Evolutionary conservation across 2,797 vertebrate species (phyloP).

Genomic region (Microtus obscurus): DNA sequence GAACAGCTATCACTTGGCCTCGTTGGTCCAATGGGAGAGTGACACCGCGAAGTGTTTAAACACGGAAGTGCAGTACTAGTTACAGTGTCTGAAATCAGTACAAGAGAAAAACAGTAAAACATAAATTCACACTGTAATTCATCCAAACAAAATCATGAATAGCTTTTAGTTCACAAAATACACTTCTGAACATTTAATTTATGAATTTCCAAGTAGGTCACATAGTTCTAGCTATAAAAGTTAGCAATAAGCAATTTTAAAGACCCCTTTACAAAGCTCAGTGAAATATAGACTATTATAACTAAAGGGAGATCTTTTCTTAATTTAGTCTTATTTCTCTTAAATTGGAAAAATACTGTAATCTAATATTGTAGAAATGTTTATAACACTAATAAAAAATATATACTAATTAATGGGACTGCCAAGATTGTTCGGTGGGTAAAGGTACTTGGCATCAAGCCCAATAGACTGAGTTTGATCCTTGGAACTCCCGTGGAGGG

Average conservation of each 20-base stretch:
- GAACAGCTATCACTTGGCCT: neutral
- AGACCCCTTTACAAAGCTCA: slow-evolving; percentile 17
- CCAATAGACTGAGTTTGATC: neutral
- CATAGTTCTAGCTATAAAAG: slow-evolving; percentile 39
- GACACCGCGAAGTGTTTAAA: slow-evolving; percentile 14
- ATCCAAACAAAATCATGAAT: slow-evolving; percentile 21
- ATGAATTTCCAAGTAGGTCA: slow-evolving; percentile 50
- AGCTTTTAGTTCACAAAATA: slow-evolving; percentile 45
- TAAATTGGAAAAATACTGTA: slow-evolving; percentile 48
- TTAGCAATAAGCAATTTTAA: slow-evolving; percentile 61
- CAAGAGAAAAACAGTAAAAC: slow-evolving; percentile 22
- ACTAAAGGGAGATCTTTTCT: slow-evolving; percentile 31
- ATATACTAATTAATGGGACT: neutral
- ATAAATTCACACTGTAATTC: slow-evolving; percentile 35
- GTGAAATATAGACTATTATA: neutral
- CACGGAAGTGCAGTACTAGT: neutral
- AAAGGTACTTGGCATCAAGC: neutral
- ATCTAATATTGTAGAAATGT: slow-evolving; percentile 22
- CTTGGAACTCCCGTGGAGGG: neutral
- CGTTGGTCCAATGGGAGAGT: neutral
- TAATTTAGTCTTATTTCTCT: slow-evolving; percentile 58
- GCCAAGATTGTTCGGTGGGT: neutral
- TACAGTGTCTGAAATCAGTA: slow-evolving; percentile 32
- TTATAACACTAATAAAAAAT: slow-evolving; percentile 20
- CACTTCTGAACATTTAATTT: slow-evolving; percentile 51